Base-by-base conservation (phyloP, 2,797 vertebrate species). In the Sandelia bainsii region DNA sequence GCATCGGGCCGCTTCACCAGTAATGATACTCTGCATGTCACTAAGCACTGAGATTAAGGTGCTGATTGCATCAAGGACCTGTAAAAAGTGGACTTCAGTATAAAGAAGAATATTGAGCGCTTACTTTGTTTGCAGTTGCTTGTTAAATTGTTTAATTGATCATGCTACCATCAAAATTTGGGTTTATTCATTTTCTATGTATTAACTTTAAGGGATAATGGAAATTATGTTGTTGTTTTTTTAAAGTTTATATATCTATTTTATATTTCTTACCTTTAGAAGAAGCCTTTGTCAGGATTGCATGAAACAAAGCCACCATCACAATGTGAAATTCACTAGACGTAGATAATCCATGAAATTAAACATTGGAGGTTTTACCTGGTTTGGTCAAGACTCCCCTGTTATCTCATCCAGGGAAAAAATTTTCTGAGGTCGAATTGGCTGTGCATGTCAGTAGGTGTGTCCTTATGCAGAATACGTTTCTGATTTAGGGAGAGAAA, bases 1-100 rank as follows among this genome's bases (percentile, higher is more conserved):
- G 49, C 80, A 62, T 78, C 27, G 32, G 79, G 76, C 82, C 72
- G 82, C 84, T 85, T 86, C 77, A 79, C 83, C 50, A n/a, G 67
- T 65, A 57, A 83, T 71, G 27, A 73, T 81, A 54, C 69, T 59
- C 63, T 73, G 70, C 73, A 25, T 65, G 84, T 60, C 32, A 10
- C 80, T 62, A 74, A 83, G 75, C 34, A 8, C 69, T 49, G 48
- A 70, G 42, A 56, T 77, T 69, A 63, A 79, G 23, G 72, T 40
- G 19, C 6, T 4, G 50, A 17, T 44, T 19, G 54, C 65, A 63
- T 75, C 82, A 74, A 45, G 56, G 59, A 59, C 29, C 27, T 61
- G 77, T 68, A 32, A 75, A 70, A 79, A 72, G 60, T 50, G 37
- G 50, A 10, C 23, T 48, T 11, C 50, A 52, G 61, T 22, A 64